Conservation (phyloP, 2,797 vertebrate genomes). For the Hyperoplus immaculatus region DNA sequence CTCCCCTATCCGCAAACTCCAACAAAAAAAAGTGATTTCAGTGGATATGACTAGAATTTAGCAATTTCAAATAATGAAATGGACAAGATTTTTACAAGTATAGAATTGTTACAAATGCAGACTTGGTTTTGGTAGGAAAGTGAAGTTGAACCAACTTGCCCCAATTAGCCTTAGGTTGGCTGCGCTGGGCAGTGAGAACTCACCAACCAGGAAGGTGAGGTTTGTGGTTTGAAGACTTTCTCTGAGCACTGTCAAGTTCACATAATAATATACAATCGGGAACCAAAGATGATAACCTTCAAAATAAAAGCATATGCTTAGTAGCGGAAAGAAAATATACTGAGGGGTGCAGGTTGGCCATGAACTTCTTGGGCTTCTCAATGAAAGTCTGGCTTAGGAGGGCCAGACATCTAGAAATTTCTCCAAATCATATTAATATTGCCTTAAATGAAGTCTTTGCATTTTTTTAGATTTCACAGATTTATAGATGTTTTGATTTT, state of each 20-base stretch:
- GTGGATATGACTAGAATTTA: background rate
- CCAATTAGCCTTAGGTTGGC: background rate
- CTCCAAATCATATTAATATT: background rate
- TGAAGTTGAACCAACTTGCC: background rate
- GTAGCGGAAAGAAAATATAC: background rate
- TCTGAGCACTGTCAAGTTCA: slow-evolving; percentile 15
- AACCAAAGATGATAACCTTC: background rate
- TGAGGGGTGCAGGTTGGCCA: background rate
- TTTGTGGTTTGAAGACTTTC: slow-evolving; percentile 45
- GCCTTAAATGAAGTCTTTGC: too few relatives aligned
- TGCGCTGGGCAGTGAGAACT: background rate
- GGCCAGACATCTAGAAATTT: background rate
- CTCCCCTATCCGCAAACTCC: too few relatives aligned
- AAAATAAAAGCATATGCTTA: slow-evolving; percentile 46
- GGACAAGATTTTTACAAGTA: too few relatives aligned
- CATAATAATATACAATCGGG: background rate
- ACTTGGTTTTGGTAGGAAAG: background rate
- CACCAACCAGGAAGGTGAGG: slow-evolving; percentile 42
- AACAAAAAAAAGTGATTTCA: background rate
- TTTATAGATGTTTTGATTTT: too few relatives aligned
- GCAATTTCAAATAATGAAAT: too few relatives aligned
- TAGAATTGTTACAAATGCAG: too few relatives aligned
- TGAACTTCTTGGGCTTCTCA: background rate
- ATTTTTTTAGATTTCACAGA: too few relatives aligned
- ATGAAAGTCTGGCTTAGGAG: background rate